Evolutionary conservation across 2,113 vertebrate genomes (phyloP), one percentile per base, ranked within the genome.

Genomic region (Pithys albifrons): DNA sequence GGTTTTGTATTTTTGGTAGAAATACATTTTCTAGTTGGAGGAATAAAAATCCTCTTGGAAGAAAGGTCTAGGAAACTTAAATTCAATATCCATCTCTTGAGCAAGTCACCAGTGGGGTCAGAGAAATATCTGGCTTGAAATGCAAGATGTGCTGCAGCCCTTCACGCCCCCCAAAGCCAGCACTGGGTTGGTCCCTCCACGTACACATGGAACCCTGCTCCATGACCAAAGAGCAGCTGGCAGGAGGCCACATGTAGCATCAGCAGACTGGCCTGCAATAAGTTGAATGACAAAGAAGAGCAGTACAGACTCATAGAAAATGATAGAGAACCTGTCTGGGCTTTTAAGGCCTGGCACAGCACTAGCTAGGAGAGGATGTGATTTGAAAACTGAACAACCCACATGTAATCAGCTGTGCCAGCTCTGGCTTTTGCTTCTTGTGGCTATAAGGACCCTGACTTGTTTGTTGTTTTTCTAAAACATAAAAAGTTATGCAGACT

Each of bases 191-290:
- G 20, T 28, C 23, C 35, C 52, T 35, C 7, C 0, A 0, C 2
- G 6, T 9, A 1, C 5, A 0, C 0, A 1, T 6, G 24, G 10
- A 20, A 13, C 12, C 8, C 52, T 46, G 31, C 27, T 10, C 61
- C 11, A 4, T 0, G 10, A 52, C n/a, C 1, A 0, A 18, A 5
- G 10, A 4, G 6, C 0, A 0, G 25, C 54, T 37, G 43, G 39
- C 45, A 19, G 46, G 35, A 72, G 52, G 35, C 41, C 28, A 10
- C 2, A 0, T 0, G 2, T 4, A 22, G 25, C 58, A 51, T 35
- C 28, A 20, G 24, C 33, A 24, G 28, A 8, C 4, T 1, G 0
- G 23, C 5, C 7, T 22, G 29, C 0, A 1, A 64, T 25, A 8
- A 64, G 18, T 5, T 29, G 74, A 8, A 7, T 11, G 54, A 82